Evolutionary conservation across 2,888 invertebrate genomes (phyloP).

Genomic region (Phlogophora meticulosa): DNA sequence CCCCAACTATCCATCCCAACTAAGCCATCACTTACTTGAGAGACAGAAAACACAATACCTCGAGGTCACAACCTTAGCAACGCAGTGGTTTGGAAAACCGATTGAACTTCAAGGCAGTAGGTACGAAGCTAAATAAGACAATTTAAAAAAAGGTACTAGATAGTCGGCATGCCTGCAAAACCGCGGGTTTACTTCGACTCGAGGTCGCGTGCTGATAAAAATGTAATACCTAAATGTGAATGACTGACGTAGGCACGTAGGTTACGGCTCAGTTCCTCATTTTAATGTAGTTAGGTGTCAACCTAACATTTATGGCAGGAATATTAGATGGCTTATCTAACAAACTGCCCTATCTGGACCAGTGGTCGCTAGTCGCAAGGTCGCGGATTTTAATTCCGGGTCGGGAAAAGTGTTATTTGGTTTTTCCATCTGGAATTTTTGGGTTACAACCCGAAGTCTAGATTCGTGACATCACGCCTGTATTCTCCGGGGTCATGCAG

Average conservation of each 20-base stretch:
- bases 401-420: too few species aligned
- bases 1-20: too few species aligned
- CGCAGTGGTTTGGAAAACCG: slow-evolving; percentile 1
- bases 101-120: slow-evolving; percentile 28
- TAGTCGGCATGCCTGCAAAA: slow-evolving; percentile 26
- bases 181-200: slow-evolving; percentile 52
- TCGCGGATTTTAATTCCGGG: too few species aligned
- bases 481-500: too few species aligned
- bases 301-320: background rate
- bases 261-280: slow-evolving; percentile 28
- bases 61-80: background rate
- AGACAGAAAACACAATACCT: too few species aligned
- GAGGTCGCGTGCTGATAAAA: slow-evolving; percentile 46
- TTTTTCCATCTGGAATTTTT: too few species aligned
- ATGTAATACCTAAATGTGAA: slow-evolving; percentile 25
- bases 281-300: slow-evolving; percentile 20
- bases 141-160: slow-evolving; percentile 42
- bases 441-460: too few species aligned
- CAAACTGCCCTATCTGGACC: too few species aligned
- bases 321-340: too few species aligned
- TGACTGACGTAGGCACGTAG: slow-evolving; percentile 12
- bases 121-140: slow-evolving; percentile 16
- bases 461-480: too few species aligned
- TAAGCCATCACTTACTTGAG: too few species aligned
- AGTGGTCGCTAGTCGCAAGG: too few species aligned